Base-by-base conservation (phyloP, 2,888 invertebrate species). In the Ernsta delagoae region DNA sequence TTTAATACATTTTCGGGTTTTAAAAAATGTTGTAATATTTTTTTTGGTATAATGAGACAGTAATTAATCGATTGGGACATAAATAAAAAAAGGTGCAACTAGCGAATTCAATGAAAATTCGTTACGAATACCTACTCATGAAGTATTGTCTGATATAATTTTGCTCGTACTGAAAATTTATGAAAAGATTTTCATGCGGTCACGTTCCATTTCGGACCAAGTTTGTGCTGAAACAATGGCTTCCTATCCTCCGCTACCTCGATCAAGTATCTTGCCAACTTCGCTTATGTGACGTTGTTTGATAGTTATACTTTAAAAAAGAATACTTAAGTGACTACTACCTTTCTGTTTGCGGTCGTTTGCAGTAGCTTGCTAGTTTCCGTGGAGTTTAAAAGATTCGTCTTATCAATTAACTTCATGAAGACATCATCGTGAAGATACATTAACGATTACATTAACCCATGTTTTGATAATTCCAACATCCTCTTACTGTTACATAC, bases 111-210 rank as follows among this genome's bases (percentile, higher is more conserved):
- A 24, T 24, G 24, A 24, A 24, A 61, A 61, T 61, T 67, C 67
- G 56, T 67, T 67, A 54, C 45, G 54, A 39, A 11, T n/a, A n/a
- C n/a, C n/a, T 7, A 11, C 12, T 36, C 61, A 8, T 56, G 56
- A 54, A 63, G 54, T 34, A 61, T 59, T 59, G 54, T 61, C 36
- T 45, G 9, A 24, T 24, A 24, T 24, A 24, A 24, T 24, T 24
- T 24, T 24, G 24, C 24, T 24, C 24, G 61, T 56, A 31, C 61
- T 61, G 67, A 54, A 61, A 61, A 62, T 8, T 54, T n/a, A 34
- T 67, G 45, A 67, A 67, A 62, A 67, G 39, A 62, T 62, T 67
- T 61, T 57, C 56, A 67, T 62, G 45, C 48, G 39, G n/a, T 50
- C 50, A 5, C 41, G 31, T 43, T 34, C 45, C 34, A 67, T 67